Evolutionary conservation across 1,140 invertebrate genomes (phyloP).

Genomic region (Cherax destructor): DNA sequence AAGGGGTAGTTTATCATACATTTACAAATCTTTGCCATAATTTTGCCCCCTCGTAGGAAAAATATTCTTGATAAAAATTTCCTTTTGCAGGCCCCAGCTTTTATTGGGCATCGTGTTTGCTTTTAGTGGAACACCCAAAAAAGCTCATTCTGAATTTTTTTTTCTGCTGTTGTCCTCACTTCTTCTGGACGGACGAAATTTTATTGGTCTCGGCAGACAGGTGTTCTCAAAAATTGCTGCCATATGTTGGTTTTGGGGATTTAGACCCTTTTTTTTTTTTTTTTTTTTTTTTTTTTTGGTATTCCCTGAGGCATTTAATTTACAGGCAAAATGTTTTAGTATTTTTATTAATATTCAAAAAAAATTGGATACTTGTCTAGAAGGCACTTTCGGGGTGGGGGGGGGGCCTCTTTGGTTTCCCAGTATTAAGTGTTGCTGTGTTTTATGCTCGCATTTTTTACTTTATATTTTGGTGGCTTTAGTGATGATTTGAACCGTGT

Average conservation of each 20-base stretch:
- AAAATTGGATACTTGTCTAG: neutral
- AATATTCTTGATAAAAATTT: neutral
- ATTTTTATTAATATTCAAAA: neutral
- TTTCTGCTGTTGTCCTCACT: too few relatives aligned
- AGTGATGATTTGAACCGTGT: neutral
- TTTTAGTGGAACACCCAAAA: too few relatives aligned
- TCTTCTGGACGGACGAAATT: neutral
- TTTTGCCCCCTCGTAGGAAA: neutral
- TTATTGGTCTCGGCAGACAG: neutral
- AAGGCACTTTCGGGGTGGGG: neutral
- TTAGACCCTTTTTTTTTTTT: neutral
- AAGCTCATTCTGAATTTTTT: too few relatives aligned
- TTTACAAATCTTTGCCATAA: slow-evolving; percentile 1
- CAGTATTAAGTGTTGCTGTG: neutral
- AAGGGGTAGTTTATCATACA: neutral
- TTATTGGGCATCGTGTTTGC: too few relatives aligned
- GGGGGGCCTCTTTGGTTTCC: neutral
- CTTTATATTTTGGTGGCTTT: neutral
- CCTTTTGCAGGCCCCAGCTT: too few relatives aligned
- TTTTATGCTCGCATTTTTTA: neutral
- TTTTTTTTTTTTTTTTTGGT: too few relatives aligned
- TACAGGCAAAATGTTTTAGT: neutral
- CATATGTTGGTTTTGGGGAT: neutral
- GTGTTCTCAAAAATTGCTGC: neutral
- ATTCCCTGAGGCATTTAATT: neutral